These are phyloP conservation scores for Pteronotus mesoamericanus DNA, from an alignment of 2,797 vertebrate species.

Conservation along the genomic window DNA sequence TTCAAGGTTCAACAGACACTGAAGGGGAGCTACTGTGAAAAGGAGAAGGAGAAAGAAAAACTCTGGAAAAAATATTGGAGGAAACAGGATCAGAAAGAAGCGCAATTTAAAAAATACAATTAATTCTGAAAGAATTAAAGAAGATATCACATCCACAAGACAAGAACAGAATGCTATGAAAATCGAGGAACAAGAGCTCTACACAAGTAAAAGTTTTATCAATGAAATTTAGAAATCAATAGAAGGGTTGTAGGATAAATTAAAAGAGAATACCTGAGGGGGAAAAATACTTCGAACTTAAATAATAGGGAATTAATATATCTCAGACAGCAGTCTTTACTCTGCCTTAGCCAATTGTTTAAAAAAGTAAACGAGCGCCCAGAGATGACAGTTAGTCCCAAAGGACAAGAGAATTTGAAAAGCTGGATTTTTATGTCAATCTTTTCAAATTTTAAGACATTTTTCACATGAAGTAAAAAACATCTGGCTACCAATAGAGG, in stretches of 20 bases:
- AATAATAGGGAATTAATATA: background rate
- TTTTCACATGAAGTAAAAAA: background rate
- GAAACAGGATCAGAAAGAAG: background rate
- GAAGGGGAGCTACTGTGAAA: background rate
- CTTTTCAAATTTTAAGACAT: background rate
- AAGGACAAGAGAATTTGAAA: background rate
- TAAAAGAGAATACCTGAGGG: background rate
- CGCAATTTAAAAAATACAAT: background rate
- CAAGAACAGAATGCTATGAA: background rate
- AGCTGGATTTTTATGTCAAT: background rate
- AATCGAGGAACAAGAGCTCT: background rate
- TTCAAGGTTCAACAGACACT: background rate
- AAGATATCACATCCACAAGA: background rate
- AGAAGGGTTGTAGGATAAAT: background rate
- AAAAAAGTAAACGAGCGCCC: background rate
- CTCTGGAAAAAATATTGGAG: background rate
- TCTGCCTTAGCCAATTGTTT: background rate
- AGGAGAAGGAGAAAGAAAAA: background rate
- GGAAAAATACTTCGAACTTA: background rate
- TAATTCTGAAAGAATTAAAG: slow-evolving; percentile 16
- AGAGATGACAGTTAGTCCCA: background rate
- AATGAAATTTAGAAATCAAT: background rate
- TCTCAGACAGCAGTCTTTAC: background rate
- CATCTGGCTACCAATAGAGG: background rate
- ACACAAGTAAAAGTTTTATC: background rate